Conservation (phyloP, 2,113 vertebrate genomes). For the Protomyctophum bolini region DNA sequence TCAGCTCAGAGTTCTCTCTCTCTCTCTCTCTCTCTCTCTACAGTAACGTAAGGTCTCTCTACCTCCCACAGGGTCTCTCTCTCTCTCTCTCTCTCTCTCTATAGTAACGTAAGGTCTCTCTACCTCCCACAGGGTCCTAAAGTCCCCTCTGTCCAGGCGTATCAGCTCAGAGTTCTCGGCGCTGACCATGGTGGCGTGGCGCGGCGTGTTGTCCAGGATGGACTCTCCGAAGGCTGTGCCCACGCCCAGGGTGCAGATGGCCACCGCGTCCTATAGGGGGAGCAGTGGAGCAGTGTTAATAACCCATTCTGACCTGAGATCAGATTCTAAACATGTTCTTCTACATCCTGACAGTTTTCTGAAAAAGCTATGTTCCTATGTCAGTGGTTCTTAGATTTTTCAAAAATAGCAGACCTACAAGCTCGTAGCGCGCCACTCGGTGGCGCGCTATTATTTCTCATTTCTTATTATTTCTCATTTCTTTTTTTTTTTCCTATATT, state of each 20-base stretch:
- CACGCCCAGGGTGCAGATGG: slow-evolving; percentile 94
- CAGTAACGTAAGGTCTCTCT: no score
- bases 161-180: slow-evolving; percentile 94
- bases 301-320: no score
- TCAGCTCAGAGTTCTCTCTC: slow-evolving; percentile 87
- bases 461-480: no score
- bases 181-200: slow-evolving; percentile 96
- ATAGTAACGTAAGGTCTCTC: slow-evolving; percentile 5
- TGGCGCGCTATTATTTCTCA: no score
- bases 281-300: no score
- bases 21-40: neutral
- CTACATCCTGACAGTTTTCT: no score
- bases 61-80: neutral
- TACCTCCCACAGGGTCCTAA: slow-evolving; percentile 98
- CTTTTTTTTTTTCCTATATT: no score
- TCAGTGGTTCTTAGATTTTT: no score
- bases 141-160: slow-evolving; percentile 97
- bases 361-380: no score
- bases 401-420: no score
- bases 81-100: slow-evolving; percentile 19
- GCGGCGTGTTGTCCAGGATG: slow-evolving; percentile 97
- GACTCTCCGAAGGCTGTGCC: slow-evolving; percentile 98
- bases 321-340: no score
- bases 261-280: slow-evolving; percentile 88
- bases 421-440: no score